Percentiles rank a stretch among this genome's conserved stretches.
Conservation (phyloP, 2,888 invertebrate species). For the Drosophila kuntzei region DNA sequence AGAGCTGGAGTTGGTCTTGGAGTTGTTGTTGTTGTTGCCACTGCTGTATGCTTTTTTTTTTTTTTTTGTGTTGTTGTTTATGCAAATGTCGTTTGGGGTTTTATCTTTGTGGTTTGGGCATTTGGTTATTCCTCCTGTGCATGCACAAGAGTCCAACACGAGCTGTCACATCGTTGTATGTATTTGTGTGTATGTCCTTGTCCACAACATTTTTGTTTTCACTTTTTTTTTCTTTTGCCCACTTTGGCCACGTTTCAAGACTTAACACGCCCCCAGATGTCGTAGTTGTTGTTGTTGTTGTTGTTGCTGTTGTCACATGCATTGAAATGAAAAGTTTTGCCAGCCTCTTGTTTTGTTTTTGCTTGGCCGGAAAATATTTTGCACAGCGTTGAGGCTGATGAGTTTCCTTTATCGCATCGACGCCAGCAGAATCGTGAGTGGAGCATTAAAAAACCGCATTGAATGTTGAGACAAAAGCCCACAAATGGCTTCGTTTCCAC, state of each 20-base stretch:
- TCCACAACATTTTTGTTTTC: conserved; percentile 51
- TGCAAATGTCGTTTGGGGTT: conserved; percentile 41
- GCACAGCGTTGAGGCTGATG: conserved; percentile 36
- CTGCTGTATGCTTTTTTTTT: conserved; percentile 1
- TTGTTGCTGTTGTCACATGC: conserved; percentile 24
- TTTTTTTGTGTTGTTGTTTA: conserved; percentile 19
- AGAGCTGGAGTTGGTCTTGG: conserved; percentile 2
- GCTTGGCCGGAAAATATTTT: conserved; percentile 41
- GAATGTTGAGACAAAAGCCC: conserved; percentile 55
- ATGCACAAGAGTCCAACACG: conserved; percentile 40
- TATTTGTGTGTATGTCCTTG: conserved; percentile 48
- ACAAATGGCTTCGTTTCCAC: conserved; percentile 57
- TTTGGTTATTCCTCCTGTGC: conserved; percentile 43
- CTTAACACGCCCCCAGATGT: conserved; percentile 42
- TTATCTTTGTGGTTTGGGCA: conserved; percentile 28
- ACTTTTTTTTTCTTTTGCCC: conserved; percentile 46
- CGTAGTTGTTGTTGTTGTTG: conserved; percentile 10
- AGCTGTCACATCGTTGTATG: conserved; percentile 14
- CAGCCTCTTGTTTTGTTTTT: conserved; percentile 20
- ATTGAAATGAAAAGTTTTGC: conserved; percentile 64
- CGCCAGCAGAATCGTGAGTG: conserved; percentile 51
- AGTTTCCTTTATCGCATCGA: conserved; percentile 62
- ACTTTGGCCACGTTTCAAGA: conserved; percentile 48
- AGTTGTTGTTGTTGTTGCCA: conserved; percentile 5
- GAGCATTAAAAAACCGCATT: conserved; percentile 48